Percentiles rank a stretch among this genome's conserved stretches.
phyloP scores from a whole-genome alignment of 2,888 invertebrate species.

The Pecten maximus region DNA sequence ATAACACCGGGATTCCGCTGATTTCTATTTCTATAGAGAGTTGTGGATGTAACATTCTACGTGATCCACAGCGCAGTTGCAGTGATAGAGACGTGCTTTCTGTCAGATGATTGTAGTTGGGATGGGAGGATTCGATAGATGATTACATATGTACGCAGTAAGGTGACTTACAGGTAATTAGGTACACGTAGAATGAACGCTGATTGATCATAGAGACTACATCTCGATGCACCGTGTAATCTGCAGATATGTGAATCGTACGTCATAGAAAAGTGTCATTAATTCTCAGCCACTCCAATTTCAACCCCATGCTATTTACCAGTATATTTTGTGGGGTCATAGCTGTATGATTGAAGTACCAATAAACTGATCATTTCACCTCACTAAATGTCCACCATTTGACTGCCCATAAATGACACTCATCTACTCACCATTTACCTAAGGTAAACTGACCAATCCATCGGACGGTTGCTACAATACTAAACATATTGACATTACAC shows the following conservation, averaged over 20 bases:
- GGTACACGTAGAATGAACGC: neutral
- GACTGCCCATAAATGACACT: neutral
- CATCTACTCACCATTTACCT: neutral
- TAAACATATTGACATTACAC: neutral
- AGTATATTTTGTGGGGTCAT: neutral
- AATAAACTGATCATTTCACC: neutral
- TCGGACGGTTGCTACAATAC: neutral
- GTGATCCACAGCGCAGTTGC: neutral
- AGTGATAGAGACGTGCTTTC: neutral
- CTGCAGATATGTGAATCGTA: neutral
- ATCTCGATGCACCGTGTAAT: neutral
- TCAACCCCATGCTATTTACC: neutral
- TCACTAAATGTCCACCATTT: neutral
- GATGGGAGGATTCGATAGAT: conserved; percentile 17
- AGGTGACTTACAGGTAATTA: neutral
- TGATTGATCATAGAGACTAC: neutral
- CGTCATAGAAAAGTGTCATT: neutral
- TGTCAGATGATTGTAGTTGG: neutral
- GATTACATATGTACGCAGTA: neutral
- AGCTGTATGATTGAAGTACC: neutral
- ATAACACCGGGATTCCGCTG: neutral
- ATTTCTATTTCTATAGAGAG: neutral
- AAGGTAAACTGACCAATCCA: neutral
- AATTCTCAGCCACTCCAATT: neutral
- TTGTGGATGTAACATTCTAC: neutral